These are phyloP conservation scores for Cosmopolites sordidus DNA, from an alignment of 2,888 invertebrate genomes.

Conservation along the genomic window DNA sequence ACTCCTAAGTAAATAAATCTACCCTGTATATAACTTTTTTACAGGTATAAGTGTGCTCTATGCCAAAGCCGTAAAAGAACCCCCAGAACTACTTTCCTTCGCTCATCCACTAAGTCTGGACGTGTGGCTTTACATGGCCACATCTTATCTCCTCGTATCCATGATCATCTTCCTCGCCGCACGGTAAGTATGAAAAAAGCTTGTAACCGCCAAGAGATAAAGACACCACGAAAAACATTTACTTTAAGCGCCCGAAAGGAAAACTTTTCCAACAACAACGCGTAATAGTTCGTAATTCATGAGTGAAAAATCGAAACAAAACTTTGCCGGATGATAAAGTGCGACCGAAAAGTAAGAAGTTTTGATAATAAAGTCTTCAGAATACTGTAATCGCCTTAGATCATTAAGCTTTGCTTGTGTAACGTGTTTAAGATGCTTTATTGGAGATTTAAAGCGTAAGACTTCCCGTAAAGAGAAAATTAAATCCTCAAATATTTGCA, in stretches of 20 bases:
- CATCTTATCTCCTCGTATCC: conserved; percentile 79
- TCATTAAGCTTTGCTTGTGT: background rate
- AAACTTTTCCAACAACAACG: too few species aligned
- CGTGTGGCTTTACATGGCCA: conserved; percentile 88
- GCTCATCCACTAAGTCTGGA: conserved; percentile 80
- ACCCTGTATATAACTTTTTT: too few species aligned
- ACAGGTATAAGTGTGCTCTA: conserved; percentile 81
- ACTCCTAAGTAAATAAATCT: too few species aligned
- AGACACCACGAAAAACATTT: too few species aligned
- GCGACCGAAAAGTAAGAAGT: background rate
- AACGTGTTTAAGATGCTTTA: background rate
- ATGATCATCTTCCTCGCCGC: conserved; percentile 78
- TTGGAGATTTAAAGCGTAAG: background rate
- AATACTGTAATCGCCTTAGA: background rate
- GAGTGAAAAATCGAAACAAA: background rate
- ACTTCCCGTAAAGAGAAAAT: background rate
- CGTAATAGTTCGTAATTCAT: background rate
- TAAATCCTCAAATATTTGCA: too few species aligned
- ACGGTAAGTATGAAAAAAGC: conserved; percentile 36
- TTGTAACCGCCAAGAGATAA: too few species aligned
- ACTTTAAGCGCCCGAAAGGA: too few species aligned
- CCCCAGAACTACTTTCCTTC: conserved; percentile 85
- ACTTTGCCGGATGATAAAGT: background rate
- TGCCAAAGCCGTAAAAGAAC: conserved; percentile 71
- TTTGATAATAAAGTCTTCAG: background rate